Evolutionary conservation across 2,113 vertebrate species (phyloP).

Genomic region (Equus przewalskii): DNA sequence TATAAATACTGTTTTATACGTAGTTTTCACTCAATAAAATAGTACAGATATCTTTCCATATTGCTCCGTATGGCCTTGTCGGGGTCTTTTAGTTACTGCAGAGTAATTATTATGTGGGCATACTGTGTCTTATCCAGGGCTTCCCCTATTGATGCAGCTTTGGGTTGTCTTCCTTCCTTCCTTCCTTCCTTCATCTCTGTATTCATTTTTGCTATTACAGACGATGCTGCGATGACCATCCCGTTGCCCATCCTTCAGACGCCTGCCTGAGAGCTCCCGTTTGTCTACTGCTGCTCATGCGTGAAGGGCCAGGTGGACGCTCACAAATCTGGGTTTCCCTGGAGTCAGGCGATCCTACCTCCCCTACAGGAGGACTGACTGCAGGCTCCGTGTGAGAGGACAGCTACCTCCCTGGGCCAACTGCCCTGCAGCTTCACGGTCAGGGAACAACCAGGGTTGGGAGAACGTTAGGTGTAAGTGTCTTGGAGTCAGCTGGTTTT

Average conservation of each 20-base stretch:
- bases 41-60: neutral
- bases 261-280: neutral
- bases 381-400: neutral
- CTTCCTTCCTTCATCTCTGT: neutral
- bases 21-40: neutral
- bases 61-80: neutral
- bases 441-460: neutral
- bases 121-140: neutral
- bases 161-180: neutral
- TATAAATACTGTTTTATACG: neutral
- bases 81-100: neutral
- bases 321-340: neutral
- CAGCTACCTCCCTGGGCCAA: neutral
- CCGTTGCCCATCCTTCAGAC: neutral
- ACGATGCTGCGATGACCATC: neutral
- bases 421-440: neutral
- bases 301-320: neutral
- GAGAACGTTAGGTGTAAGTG: neutral
- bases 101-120: neutral
- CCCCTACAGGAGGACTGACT: neutral
- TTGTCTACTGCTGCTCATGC: neutral
- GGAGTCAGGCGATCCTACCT: neutral
- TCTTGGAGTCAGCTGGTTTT: neutral
- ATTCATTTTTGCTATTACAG: neutral
- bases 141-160: neutral